These are phyloP conservation scores for Drosophila demipolita DNA, from an alignment of 2,888 invertebrate species.

Conservation along the genomic window DNA sequence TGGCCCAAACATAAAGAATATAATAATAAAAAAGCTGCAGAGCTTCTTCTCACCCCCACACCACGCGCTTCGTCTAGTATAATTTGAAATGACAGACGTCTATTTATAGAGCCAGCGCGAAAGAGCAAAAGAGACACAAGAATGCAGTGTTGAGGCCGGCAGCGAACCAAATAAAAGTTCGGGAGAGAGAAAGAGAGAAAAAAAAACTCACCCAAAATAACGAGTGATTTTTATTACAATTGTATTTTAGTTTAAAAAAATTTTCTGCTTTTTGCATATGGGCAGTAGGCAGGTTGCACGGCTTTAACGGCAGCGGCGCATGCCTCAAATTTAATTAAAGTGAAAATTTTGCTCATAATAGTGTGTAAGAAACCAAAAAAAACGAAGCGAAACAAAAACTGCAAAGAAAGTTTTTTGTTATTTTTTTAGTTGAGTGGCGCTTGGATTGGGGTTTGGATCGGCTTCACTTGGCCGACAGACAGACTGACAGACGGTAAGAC, in stretches of 20 bases:
- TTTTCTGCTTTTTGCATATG: constrained; percentile 70
- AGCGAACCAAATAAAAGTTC: constrained; percentile 18
- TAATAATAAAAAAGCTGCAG: constrained; percentile 5
- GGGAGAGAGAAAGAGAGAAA: constrained; percentile 25
- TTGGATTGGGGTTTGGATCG: constrained; percentile 43
- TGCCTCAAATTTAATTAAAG: constrained; percentile 80
- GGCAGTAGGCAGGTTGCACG: constrained; percentile 46
- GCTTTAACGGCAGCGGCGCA: constrained; percentile 60
- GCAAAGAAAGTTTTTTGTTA: constrained; percentile 73
- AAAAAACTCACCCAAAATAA: constrained; percentile 40
- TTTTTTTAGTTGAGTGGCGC: constrained; percentile 49
- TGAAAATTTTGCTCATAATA: constrained; percentile 68
- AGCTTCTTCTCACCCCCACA: neutral
- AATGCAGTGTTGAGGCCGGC: constrained; percentile 27
- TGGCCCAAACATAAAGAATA: constrained; percentile 18
- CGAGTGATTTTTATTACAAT: constrained; percentile 57
- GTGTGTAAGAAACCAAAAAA: constrained; percentile 33
- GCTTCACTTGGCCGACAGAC: constrained; percentile 36
- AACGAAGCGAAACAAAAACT: constrained; percentile 41
- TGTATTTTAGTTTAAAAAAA: constrained; percentile 28
- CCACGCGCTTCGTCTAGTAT: neutral
- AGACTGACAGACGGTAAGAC: neutral
- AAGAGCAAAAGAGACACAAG: constrained; percentile 10
- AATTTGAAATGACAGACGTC: constrained; percentile 33
- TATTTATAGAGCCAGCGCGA: constrained; percentile 43